Percentiles rank a stretch among this genome's conserved stretches.
Evolutionary conservation across 2,888 invertebrate genomes (phyloP).

Genomic region (Punctoribates punctum): DNA sequence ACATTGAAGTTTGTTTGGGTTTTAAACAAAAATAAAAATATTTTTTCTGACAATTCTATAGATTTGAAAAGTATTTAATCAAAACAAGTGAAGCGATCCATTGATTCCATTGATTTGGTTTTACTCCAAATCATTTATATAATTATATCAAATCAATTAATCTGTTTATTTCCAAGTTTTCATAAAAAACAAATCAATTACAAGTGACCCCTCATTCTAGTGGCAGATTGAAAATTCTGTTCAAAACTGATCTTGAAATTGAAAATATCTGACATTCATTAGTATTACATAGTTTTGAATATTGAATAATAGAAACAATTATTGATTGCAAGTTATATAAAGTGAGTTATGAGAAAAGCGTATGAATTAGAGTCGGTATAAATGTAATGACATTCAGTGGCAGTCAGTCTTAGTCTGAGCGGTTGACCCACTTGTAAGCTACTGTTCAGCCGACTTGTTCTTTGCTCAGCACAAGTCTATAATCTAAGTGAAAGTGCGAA

Average conservation of each 20-base stretch:
- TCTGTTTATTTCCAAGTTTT: not conserved
- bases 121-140: slow-evolving; percentile 6
- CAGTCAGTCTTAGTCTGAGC: slow-evolving; percentile 3
- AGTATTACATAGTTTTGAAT: not conserved
- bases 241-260: slow-evolving; percentile 23
- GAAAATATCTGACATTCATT: not conserved
- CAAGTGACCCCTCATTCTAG: not conserved
- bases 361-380: not conserved
- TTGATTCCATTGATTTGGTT: slow-evolving; percentile 7
- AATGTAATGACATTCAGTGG: slow-evolving; percentile 26
- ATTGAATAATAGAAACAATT: not conserved
- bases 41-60: not conserved
- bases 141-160: not conserved
- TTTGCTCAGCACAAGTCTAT: no score
- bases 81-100: slow-evolving; percentile 22
- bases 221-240: not conserved
- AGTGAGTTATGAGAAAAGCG: not conserved
- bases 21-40: not conserved
- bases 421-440: slow-evolving; percentile 1
- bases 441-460: not conserved
- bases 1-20: not conserved
- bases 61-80: not conserved
- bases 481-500: slow-evolving; percentile 20
- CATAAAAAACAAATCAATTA: not conserved
- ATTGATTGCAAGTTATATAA: not conserved